Conservation (phyloP, 2,888 invertebrate species). For the Dryobotodes eremita region DNA sequence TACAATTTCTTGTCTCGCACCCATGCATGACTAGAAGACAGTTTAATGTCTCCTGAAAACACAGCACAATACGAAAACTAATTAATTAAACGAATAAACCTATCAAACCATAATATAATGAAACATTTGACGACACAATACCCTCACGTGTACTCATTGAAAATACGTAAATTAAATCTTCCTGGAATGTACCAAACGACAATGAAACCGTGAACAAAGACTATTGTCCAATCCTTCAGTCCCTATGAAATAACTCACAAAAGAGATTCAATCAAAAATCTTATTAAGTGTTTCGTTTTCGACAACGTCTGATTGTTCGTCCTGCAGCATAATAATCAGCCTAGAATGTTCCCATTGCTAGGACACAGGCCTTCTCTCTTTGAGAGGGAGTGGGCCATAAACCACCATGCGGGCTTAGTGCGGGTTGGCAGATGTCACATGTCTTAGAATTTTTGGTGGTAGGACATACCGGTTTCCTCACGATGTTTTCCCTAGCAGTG, state of each 20-base stretch:
- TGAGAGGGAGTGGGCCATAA: too few species aligned
- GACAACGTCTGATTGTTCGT: constrained; percentile 4
- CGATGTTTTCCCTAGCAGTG: too few species aligned
- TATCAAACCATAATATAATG: constrained; percentile 11
- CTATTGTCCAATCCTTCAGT: constrained; percentile 26
- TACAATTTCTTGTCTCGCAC: neutral
- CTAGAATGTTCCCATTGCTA: too few species aligned
- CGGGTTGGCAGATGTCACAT: too few species aligned
- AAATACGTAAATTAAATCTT: constrained; percentile 24
- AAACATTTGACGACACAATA: constrained; percentile 6
- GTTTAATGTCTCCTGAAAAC: neutral
- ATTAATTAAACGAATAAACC: constrained; percentile 31
- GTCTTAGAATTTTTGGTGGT: too few species aligned
- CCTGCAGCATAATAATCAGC: too few species aligned
- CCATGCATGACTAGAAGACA: neutral
- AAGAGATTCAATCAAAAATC: constrained; percentile 37
- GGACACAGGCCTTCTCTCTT: too few species aligned
- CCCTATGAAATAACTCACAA: constrained; percentile 18
- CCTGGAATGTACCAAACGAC: constrained; percentile 1
- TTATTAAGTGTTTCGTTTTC: constrained; percentile 22
- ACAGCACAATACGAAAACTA: neutral
- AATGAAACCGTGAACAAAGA: constrained; percentile 38
- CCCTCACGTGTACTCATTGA: constrained; percentile 14
- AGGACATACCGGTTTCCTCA: too few species aligned
- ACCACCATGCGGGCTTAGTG: too few species aligned